phyloP scores from a whole-genome alignment of 1,140 invertebrate genomes.

The Ganaspis sp. region DNA sequence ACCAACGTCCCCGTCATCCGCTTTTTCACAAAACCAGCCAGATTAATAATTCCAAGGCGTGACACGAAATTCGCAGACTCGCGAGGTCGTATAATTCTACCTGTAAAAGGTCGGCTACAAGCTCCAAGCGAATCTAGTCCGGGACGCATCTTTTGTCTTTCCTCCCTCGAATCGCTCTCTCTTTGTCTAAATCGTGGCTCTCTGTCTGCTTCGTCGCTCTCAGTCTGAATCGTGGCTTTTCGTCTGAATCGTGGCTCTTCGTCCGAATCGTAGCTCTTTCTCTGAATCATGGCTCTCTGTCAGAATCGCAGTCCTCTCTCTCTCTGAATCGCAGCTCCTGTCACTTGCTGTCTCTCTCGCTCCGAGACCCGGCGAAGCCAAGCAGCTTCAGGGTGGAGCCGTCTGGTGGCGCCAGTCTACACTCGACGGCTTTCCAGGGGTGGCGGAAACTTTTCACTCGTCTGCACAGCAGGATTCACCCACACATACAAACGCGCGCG shows the following conservation, averaged over 20 bases:
- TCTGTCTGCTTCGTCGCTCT: too few relatives aligned
- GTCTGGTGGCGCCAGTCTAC: conserved; percentile 67
- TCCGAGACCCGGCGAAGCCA: conserved; percentile 44
- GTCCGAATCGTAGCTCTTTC: background rate
- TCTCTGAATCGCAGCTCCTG: too few relatives aligned
- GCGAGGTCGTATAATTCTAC: conserved; percentile 20
- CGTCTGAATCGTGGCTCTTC: too few relatives aligned
- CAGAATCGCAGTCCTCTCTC: too few relatives aligned
- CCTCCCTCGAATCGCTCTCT: background rate
- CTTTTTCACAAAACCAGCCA: conserved; percentile 1
- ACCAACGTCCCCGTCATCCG: background rate
- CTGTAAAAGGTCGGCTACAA: background rate
- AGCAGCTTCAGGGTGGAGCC: conserved; percentile 56
- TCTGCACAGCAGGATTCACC: background rate
- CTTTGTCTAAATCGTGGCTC: too few relatives aligned
- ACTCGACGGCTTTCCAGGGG: conserved; percentile 8
- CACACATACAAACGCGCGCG: background rate
- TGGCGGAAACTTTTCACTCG: conserved; percentile 16
- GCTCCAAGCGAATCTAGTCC: conserved; percentile 20
- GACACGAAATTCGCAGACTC: conserved; percentile 24
- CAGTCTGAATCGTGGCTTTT: too few relatives aligned
- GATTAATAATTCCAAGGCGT: conserved; percentile 31
- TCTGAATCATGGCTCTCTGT: too few relatives aligned
- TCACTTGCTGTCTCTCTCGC: background rate
- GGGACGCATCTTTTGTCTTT: conserved; percentile 14